These are phyloP conservation scores for Rhea pennata DNA, from an alignment of 2,113 vertebrate genomes.

Conservation along the genomic window DNA sequence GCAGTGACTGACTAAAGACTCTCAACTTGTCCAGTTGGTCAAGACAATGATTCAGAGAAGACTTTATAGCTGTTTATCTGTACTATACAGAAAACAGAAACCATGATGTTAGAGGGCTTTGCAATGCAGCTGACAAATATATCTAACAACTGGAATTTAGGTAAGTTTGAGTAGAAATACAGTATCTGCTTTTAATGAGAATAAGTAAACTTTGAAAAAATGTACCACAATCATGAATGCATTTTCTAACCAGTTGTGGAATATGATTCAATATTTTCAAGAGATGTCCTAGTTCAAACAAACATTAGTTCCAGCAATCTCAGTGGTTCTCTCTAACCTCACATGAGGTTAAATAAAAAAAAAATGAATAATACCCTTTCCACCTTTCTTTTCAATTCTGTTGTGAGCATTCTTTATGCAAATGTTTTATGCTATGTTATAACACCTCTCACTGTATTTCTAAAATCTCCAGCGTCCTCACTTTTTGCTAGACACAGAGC, in stretches of 20 bases:
- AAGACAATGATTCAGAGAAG: background rate
- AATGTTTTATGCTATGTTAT: background rate
- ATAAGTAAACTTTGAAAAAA: background rate
- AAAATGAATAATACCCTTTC: rapidly evolving
- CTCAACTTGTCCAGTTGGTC: background rate
- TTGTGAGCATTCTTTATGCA: background rate
- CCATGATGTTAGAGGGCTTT: background rate
- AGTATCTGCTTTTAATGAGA: background rate
- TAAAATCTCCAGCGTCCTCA: background rate
- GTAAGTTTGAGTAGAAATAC: background rate
- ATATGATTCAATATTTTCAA: background rate
- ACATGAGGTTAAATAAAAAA: background rate
- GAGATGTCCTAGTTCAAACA: background rate
- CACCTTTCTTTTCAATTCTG: background rate
- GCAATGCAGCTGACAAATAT: background rate
- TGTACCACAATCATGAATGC: background rate
- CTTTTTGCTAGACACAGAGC: background rate
- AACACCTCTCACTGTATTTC: background rate
- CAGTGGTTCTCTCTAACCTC: background rate
- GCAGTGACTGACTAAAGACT: background rate
- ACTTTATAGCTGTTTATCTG: background rate
- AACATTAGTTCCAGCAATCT: background rate
- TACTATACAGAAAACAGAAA: background rate
- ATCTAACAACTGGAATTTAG: background rate
- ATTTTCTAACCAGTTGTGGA: background rate